Conservation (phyloP, 1,140 invertebrate genomes). For the Eumaeus atala region DNA sequence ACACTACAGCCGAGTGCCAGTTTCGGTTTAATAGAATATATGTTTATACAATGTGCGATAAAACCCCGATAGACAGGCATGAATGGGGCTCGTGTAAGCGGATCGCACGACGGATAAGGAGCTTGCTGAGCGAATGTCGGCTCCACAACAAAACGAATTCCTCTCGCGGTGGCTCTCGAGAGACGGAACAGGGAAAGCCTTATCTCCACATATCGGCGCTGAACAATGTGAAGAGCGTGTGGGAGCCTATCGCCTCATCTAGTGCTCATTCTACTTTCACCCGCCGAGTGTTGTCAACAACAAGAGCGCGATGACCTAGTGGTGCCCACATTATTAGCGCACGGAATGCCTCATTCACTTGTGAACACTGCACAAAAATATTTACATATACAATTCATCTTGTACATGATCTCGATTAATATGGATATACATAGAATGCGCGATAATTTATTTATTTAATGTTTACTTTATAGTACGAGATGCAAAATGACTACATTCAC, state of each 20-base stretch:
- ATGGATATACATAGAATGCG: too few species aligned
- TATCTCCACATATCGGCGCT: constrained; percentile 56
- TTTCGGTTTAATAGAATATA: neutral
- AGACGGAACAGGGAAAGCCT: constrained; percentile 53
- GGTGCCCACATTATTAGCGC: constrained; percentile 36
- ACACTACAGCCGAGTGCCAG: neutral
- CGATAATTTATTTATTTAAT: too few species aligned
- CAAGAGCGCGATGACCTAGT: constrained; percentile 43
- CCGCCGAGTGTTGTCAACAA: constrained; percentile 34
- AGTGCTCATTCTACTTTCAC: constrained; percentile 58
- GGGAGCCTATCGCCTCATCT: constrained; percentile 57
- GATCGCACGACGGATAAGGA: constrained; percentile 27
- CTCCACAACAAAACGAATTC: constrained; percentile 34
- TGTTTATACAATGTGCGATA: constrained; percentile 2
- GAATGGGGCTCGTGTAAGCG: constrained; percentile 17
- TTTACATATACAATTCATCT: too few species aligned
- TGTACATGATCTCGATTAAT: too few species aligned
- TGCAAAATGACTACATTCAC: too few species aligned
- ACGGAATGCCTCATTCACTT: constrained; percentile 24
- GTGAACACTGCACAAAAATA: too few species aligned
- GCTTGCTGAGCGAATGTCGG: constrained; percentile 45
- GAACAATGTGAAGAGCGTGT: constrained; percentile 61
- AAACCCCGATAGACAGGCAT: constrained; percentile 6
- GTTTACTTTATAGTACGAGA: too few species aligned
- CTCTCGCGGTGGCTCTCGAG: constrained; percentile 57